Base-by-base conservation (phyloP, 2,888 invertebrate species). In the Aspidiotus rigidus region DNA sequence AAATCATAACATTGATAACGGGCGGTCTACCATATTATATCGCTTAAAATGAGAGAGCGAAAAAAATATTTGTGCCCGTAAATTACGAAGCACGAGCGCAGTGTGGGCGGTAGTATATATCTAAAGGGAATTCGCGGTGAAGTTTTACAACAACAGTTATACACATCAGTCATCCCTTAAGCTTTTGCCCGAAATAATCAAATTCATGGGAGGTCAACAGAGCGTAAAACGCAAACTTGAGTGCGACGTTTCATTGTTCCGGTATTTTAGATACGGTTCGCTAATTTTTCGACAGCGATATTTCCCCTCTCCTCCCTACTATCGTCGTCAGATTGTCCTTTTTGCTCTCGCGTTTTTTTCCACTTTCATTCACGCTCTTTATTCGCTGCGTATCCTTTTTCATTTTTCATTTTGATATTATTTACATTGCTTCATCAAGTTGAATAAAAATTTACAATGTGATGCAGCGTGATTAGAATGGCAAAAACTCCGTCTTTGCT, bases 161-260 rank as follows among this genome's bases (percentile, higher is more conserved):
- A 64, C 66, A 44, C 42, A 67, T 67, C 67, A 67, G 59, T 67
- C 67, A 60, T 67, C 67, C 67, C 67, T 67, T 44, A 44, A 60
- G 44, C 67, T 67, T 67, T 60, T 13, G 53, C 60, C 60, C 39
- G 28, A 9, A 60, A 67, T 67, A 67, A 67, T 67, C 67, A 67
- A 67, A 67, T 67, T 67, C 67, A 67, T 67, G 67, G 67, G 67
- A 67, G 67, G 67, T 67, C 67, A 67, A 67, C 67, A 60, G 67
- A 67, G 67, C 67, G 67, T 67, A 67, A 67, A 67, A 67, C 67
- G 67, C 67, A 67, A 67, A 67, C 67, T 67, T 60, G 67, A 67
- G 67, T 67, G 67, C 67, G 67, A 67, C 67, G 67, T 67, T 67
- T 67, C 67, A 67, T 67, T 67, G 67, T 67, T 67, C 67, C 67